Evolutionary conservation across 2,888 invertebrate genomes (phyloP).

Genomic region (Agonopterix arenella): DNA sequence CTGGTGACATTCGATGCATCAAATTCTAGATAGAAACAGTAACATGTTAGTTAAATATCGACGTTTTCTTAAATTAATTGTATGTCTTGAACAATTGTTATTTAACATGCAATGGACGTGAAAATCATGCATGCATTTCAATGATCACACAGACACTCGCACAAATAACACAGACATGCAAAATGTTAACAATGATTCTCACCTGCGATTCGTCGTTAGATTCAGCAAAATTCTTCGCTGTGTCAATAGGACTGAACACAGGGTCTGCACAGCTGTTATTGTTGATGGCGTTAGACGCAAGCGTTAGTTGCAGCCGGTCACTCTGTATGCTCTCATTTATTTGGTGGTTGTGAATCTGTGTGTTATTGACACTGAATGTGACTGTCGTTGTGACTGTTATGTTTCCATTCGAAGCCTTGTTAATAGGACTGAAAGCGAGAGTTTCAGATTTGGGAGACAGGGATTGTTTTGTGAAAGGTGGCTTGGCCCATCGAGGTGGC

Average conservation of each 20-base stretch:
- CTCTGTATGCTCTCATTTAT: constrained; percentile 67
- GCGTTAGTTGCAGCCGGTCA: constrained; percentile 71
- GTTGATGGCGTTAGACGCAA: constrained; percentile 69
- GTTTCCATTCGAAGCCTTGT: constrained; percentile 78
- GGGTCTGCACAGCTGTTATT: constrained; percentile 57
- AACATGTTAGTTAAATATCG: constrained; percentile 32
- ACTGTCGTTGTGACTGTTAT: constrained; percentile 92
- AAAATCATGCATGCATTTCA: constrained; percentile 1
- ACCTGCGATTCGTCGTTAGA: constrained; percentile 62
- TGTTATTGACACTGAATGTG: constrained; percentile 85
- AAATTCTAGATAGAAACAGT: constrained; percentile 77
- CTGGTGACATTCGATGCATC: constrained; percentile 83
- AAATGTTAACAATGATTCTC: constrained; percentile 38
- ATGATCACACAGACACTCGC: constrained; percentile 25
- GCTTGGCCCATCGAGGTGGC: constrained; percentile 91
- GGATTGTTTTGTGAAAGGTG: constrained; percentile 74
- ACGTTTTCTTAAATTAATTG: neutral
- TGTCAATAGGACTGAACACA: constrained; percentile 51
- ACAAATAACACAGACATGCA: constrained; percentile 27
- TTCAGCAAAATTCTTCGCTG: constrained; percentile 48
- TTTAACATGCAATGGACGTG: neutral
- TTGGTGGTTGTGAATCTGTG: constrained; percentile 71
- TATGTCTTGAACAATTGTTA: neutral
- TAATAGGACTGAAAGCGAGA: constrained; percentile 61
- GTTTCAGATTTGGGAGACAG: constrained; percentile 63